Evolutionary conservation across 2,888 invertebrate genomes (phyloP).

Genomic region (Pheosia gnoma): DNA sequence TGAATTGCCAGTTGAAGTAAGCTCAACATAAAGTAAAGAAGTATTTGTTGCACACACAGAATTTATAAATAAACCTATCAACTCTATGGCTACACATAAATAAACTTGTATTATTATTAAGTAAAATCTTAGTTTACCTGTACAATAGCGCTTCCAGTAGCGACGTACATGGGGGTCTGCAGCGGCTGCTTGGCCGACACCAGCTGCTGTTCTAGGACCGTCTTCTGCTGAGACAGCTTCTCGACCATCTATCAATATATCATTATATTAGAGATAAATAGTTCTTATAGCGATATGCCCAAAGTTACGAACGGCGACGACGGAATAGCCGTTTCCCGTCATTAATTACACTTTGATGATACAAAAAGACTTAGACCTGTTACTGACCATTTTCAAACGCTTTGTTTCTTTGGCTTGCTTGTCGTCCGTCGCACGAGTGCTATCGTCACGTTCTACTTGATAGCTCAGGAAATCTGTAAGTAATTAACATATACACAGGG

Average conservation of each 20-base stretch:
- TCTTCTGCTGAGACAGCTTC: conserved; percentile 57
- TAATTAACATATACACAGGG: neutral
- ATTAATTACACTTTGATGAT: no score
- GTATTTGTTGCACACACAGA: no score
- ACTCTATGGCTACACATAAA: no score
- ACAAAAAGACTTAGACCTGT: no score
- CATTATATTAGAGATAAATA: neutral
- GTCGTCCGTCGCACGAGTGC: conserved; percentile 31
- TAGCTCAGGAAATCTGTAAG: conserved; percentile 59
- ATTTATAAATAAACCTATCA: no score
- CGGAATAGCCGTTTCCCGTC: no score
- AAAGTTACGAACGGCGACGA: neutral
- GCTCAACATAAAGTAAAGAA: no score
- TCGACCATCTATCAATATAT: conserved; percentile 49
- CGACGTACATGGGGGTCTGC: conserved; percentile 53
- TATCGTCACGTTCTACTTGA: conserved; percentile 60
- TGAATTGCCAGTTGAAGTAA: no score
- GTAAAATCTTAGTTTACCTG: conserved; percentile 51
- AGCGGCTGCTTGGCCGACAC: conserved; percentile 27
- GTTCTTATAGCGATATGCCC: neutral
- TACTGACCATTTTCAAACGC: conserved; percentile 57
- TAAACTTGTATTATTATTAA: neutral
- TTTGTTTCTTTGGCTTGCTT: conserved; percentile 48
- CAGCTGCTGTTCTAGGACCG: conserved; percentile 54
- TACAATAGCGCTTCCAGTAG: conserved; percentile 76